Evolutionary conservation across 1,140 invertebrate species (phyloP), one percentile per base, ranked within the genome.

Genomic region (Matsumurasca onukii): DNA sequence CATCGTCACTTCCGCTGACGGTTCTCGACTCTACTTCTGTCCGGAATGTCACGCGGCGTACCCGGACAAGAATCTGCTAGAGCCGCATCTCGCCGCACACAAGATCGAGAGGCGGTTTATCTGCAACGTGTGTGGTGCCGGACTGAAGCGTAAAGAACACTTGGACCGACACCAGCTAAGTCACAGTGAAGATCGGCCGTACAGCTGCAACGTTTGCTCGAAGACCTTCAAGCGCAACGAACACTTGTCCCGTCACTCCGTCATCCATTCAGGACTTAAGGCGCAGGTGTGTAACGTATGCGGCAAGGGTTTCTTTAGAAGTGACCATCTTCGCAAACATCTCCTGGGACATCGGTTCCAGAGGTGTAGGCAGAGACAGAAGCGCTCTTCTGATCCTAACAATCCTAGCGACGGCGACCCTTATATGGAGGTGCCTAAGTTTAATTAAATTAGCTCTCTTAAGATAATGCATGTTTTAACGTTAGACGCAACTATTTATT

Each of bases 41-140:
- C 91, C 91, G 2, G 91, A 93, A 75, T 93, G 92, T 74, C 90
- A 94, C 77, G 89, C 93, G 87, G 89, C 91, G 25, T 92, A 93
- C 76, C 90, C 91, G 0, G 91, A 93, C 75, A 86, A 90, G 59
- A 90, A 90, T 59, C 76, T 92, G 20, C 79, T 93, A 2, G 91
- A 94, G 74, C 89, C 93, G 67, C 91, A 94, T 78, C 78, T 93
- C 15, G 83, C 91, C 17, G 90, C 90, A 1, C 91, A 94, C 77
- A 92, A 75, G 70, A 72, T 74, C 39, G 73, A 74, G 51, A 69
- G 73, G 20, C 62, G 87, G 75, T 93, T 92, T 74, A 90, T 94
- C 24, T 94, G 91, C 78, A 91, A 92, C 75, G 92, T 93, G 29
- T 94, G 91, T 73, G 91, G 92, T 67, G 91, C 90, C 20, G 91